A percentile compares a stretch with the other conserved stretches of the same genome.
These are phyloP conservation scores for Trissolcus brochymenae DNA, from an alignment of 2,888 invertebrate genomes.

Conservation along the genomic window DNA sequence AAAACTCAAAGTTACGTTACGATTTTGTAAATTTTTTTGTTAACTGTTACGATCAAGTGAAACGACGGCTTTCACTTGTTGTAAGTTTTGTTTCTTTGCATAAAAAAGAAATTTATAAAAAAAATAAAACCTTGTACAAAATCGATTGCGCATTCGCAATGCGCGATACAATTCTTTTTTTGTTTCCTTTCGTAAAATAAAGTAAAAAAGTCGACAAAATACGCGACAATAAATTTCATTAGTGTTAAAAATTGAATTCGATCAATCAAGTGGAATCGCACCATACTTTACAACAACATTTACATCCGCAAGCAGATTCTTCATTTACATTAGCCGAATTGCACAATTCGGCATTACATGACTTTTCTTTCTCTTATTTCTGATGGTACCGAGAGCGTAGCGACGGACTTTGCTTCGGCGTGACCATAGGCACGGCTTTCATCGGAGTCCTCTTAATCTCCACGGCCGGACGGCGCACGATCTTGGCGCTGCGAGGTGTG, in stretches of 20 bases:
- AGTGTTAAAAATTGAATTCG: background rate
- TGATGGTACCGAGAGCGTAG: constrained; percentile 66
- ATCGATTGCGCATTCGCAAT: constrained; percentile 17
- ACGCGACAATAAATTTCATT: background rate
- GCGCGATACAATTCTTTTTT: constrained; percentile 17
- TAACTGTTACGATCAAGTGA: constrained; percentile 37
- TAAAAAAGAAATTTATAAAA: constrained; percentile 22
- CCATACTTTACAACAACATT: constrained; percentile 16
- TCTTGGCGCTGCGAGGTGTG: constrained; percentile 79
- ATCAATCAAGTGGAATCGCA: background rate
- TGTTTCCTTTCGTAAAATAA: background rate
- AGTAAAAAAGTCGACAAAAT: background rate
- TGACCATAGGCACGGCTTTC: constrained; percentile 73
- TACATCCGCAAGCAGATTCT: constrained; percentile 10
- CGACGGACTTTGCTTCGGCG: constrained; percentile 71
- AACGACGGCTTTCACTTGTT: constrained; percentile 24
- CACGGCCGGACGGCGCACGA: constrained; percentile 73
- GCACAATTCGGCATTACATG: background rate
- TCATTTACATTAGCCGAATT: constrained; percentile 7
- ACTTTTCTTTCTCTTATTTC: constrained; percentile 56
- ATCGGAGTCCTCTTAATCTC: constrained; percentile 81
- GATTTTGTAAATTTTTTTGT: constrained; percentile 33
- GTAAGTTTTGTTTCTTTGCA: background rate
- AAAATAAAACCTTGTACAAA: constrained; percentile 2
- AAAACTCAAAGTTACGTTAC: constrained; percentile 5